Percentiles rank a stretch among this genome's conserved stretches.
phyloP scores from a whole-genome alignment of 1,140 invertebrate genomes.

The Neomicropteryx cornuta region DNA sequence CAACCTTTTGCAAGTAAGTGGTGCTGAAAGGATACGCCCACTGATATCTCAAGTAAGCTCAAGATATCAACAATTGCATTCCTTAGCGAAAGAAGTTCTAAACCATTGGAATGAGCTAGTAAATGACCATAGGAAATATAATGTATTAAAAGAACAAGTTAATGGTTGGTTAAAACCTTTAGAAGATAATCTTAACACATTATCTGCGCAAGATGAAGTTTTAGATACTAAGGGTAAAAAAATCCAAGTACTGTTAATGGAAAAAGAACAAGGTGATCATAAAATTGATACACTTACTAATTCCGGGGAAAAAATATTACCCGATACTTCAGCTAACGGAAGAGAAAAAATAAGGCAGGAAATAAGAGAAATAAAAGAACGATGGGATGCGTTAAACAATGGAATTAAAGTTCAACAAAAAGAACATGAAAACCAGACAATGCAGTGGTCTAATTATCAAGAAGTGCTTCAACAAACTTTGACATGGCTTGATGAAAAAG shows the following conservation, averaged over 20 bases:
- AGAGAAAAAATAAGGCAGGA: slow-evolving; percentile 79
- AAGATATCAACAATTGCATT: slow-evolving; percentile 73
- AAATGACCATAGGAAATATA: slow-evolving; percentile 73
- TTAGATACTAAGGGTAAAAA: slow-evolving; percentile 40
- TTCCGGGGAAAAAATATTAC: slow-evolving; percentile 75
- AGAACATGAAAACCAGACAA: slow-evolving; percentile 69
- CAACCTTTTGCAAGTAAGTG: slow-evolving; percentile 69
- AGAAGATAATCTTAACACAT: slow-evolving; percentile 56
- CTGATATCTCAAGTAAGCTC: slow-evolving; percentile 82
- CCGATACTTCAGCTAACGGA: slow-evolving; percentile 82
- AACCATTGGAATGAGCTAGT: slow-evolving; percentile 77
- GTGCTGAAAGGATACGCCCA: slow-evolving; percentile 76
- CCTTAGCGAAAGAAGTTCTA: slow-evolving; percentile 78
- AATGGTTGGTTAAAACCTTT: slow-evolving; percentile 65
- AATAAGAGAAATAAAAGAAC: slow-evolving; percentile 60
- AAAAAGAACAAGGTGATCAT: slow-evolving; percentile 73
- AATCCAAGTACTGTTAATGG: slow-evolving; percentile 65
- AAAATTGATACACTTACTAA: slow-evolving; percentile 60
- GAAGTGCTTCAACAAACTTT: slow-evolving; percentile 73
- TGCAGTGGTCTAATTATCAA: slow-evolving; percentile 76
- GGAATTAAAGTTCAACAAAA: slow-evolving; percentile 72
- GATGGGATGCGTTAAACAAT: slow-evolving; percentile 78
- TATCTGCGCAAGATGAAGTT: slow-evolving; percentile 49
- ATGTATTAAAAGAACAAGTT: slow-evolving; percentile 65
- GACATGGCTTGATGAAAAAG: slow-evolving; percentile 79